Conservation (phyloP, 2,113 vertebrate species). For the Otocyon megalotis region DNA sequence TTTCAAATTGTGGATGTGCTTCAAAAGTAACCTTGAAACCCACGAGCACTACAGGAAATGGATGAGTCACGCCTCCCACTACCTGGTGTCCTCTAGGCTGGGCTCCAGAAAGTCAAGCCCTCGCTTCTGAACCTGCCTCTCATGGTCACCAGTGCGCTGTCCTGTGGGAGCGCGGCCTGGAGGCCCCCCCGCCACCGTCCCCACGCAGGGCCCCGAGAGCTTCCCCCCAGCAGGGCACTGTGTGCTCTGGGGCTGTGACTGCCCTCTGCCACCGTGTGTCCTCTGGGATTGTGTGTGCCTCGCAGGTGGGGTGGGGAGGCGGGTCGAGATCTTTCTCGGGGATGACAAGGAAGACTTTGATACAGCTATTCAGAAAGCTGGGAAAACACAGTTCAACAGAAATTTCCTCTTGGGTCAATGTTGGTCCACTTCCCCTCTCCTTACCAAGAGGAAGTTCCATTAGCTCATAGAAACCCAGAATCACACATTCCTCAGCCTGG, state of each 20-base stretch:
- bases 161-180: not conserved
- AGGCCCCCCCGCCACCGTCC: rapidly evolving
- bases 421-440: constrained; percentile 38
- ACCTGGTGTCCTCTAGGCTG: not conserved
- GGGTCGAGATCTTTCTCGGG: too few relatives aligned
- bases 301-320: rapidly evolving
- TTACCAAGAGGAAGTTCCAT: constrained; percentile 27
- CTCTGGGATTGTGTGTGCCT: rapidly evolving
- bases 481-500: constrained; percentile 56
- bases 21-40: constrained; percentile 61
- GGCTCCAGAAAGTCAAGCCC: constrained; percentile 14
- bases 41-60: constrained; percentile 64
- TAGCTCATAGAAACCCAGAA: constrained; percentile 49
- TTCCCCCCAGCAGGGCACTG: too few relatives aligned
- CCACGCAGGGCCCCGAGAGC: not conserved
- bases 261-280: not conserved
- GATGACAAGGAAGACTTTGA: not conserved
- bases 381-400: constrained; percentile 58
- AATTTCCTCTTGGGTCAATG: constrained; percentile 72
- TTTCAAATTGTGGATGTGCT: constrained; percentile 57
- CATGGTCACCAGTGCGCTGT: rapidly evolving
- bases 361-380: not conserved
- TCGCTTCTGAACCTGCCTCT: not conserved
- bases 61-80: constrained; percentile 72
- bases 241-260: not conserved